Evolutionary conservation across 1,140 invertebrate species (phyloP), one percentile per base, ranked within the genome.

Genomic region (Frieseomelitta varia): DNA sequence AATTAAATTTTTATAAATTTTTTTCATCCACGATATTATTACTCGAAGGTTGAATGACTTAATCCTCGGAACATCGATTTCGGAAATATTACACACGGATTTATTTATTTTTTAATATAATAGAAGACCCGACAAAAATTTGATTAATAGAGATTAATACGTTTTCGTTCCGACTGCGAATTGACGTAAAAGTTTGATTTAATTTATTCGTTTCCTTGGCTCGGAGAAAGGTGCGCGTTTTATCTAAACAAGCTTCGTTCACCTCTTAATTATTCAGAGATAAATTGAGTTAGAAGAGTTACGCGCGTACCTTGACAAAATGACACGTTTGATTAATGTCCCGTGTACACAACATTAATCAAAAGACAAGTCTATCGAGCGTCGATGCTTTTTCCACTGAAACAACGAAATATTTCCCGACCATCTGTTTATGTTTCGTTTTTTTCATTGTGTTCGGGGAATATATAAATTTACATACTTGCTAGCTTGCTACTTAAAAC

Each of bases 271-370:
- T 78, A 78, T 53, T 51, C 39, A 27, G 27, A 39, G 55, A 72
- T n/a, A 72, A 78, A 78, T 75, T n/a, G 55, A 75, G 30, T 75
- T n/a, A 19, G 55, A n/a, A 17, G 53, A 74, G 21, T 15, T 24
- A 11, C 19, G 21, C 0, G 53, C 2, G 12, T 4, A 8, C 14
- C 14, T 39, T 19, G 55, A 75, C 55, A 58, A 58, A 24, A 19
- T 15, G 30, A 34, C 53, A 21, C 21, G 73, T 75, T 58, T 75
- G 73, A 75, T 75, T 34, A 75, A 34, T 17, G 55, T 21, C 39
- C 34, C 21, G 6, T 1, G 14, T 6, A 65, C 2, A 11, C 30
- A 55, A n/a, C n/a, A 75, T 75, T 58, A n/a, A 58, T 75, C 55
- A 19, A 56, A 6, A n/a, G 73, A 58, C n/a, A 53, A 65, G 27